These are phyloP conservation scores for Stramonita haemastoma DNA, from an alignment of 2,888 invertebrate species.

Conservation along the genomic window DNA sequence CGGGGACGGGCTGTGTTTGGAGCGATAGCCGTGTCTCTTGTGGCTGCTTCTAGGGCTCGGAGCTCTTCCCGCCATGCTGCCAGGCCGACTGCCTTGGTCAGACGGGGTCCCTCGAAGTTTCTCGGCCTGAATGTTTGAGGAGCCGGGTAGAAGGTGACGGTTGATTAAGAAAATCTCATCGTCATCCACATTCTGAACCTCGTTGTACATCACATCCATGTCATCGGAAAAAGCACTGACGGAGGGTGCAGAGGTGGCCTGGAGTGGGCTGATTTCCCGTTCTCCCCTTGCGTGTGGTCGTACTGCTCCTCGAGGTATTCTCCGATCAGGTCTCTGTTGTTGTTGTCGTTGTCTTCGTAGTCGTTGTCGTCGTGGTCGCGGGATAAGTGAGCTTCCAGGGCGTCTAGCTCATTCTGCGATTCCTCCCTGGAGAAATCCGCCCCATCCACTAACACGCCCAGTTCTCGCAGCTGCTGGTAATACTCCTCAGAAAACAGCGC, in stretches of 20 bases:
- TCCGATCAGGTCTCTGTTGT: conserved; percentile 42
- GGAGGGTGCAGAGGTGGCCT: conserved; percentile 64
- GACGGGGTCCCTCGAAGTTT: conserved; percentile 53
- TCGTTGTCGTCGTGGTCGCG: conserved; percentile 51
- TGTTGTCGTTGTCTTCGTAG: conserved; percentile 49
- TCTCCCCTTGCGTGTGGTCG: background rate
- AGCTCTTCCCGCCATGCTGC: conserved; percentile 48
- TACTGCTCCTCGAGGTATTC: conserved; percentile 26
- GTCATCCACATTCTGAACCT: conserved; percentile 51
- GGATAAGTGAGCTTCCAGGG: conserved; percentile 60
- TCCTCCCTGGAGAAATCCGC: conserved; percentile 59
- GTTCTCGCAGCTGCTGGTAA: conserved; percentile 66
- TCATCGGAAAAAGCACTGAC: conserved; percentile 66
- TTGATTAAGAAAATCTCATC: conserved; percentile 65
- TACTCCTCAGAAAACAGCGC: conserved; percentile 69
- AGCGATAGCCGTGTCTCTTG: background rate
- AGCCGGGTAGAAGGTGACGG: conserved; percentile 55
- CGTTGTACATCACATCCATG: conserved; percentile 55
- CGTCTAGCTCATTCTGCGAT: conserved; percentile 71
- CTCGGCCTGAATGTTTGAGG: conserved; percentile 46
- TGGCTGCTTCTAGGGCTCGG: background rate
- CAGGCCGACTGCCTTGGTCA: conserved; percentile 44
- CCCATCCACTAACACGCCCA: conserved; percentile 69
- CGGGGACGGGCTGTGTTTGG: background rate
- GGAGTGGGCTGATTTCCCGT: conserved; percentile 40